Evolutionary conservation across 2,888 invertebrate species (phyloP).

Genomic region (Mylabris sibirica): DNA sequence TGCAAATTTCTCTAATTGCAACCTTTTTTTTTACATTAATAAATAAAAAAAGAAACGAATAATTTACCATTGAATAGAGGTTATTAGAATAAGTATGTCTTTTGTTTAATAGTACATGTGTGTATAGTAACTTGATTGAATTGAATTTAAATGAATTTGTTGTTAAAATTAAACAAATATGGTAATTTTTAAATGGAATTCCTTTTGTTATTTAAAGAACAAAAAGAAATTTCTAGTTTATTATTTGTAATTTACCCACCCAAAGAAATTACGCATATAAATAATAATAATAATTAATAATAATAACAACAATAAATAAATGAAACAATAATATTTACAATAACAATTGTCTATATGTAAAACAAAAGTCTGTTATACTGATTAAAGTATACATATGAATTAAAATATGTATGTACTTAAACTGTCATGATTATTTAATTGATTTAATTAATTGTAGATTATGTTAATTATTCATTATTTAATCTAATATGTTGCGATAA

Average conservation of each 20-base stretch:
- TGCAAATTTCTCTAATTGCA: not conserved
- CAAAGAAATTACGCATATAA: not conserved
- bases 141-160: constrained; percentile 3
- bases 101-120: not conserved
- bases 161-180: not conserved
- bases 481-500: not conserved
- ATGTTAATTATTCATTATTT: not conserved
- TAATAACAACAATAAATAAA: too few relatives aligned
- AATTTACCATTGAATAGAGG: not conserved
- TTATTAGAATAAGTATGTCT: not conserved
- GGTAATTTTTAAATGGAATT: not conserved
- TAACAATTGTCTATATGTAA: not conserved
- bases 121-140: not conserved
- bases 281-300: not conserved
- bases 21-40: not conserved
- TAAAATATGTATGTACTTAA: not conserved
- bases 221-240: not conserved
- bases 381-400: not conserved
- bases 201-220: constrained; percentile 1
- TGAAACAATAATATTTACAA: not conserved
- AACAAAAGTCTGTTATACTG: not conserved
- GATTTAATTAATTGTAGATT: not conserved
- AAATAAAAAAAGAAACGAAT: not conserved
- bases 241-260: too few relatives aligned
- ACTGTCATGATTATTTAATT: not conserved